Base-by-base conservation (phyloP, 2,888 invertebrate species). In the Drosophila birchii region DNA sequence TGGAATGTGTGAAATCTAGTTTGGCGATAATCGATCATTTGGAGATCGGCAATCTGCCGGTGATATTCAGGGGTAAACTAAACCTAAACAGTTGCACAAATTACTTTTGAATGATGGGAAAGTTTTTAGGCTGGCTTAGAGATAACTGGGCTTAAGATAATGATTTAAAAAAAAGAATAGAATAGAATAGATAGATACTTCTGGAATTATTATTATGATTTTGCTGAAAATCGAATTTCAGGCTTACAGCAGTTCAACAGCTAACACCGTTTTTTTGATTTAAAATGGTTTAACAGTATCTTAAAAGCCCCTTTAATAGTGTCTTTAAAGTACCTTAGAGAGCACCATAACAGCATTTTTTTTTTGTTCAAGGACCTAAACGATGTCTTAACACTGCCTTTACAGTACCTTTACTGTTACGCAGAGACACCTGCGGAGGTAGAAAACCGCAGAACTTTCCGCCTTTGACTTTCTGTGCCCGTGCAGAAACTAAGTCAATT, bases 21-120 rank as follows among this genome's bases (percentile, higher is more conserved):
- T 78, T 68, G 41, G 63, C 82, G 78, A 73, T 82, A 82, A 82
- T 82, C 81, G 82, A 82, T 86, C 86, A 85, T 82, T 82, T 79
- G 73, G 75, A 70, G 79, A 79, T 79, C 62, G 18, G 7, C 18
- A 11, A 53, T 53, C 29, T 18, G 8, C 18, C 11, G 16, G 16
- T 1, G 36, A 58, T 57, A 45, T 16, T 43, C 3, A 14, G 16
- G 11, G 18, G 38, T 43, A 20, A 11, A 11, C 18, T 5, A 9
- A 39, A 39, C n/a, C 39, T 9, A 7, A 41, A 41, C 36, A 11
- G 57, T 18, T n/a, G 12, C 44, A 44, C 58, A 62, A 62, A 44
- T 45, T 20, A 57, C 29, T 12, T 6, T 20, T 20, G 26, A 39
- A 60, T 49, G 60, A 60, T 23, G 18, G 18, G 47, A 14, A 38